These are phyloP conservation scores for Eospalax fontanierii DNA, from an alignment of 2,797 vertebrate species.

Conservation along the genomic window DNA sequence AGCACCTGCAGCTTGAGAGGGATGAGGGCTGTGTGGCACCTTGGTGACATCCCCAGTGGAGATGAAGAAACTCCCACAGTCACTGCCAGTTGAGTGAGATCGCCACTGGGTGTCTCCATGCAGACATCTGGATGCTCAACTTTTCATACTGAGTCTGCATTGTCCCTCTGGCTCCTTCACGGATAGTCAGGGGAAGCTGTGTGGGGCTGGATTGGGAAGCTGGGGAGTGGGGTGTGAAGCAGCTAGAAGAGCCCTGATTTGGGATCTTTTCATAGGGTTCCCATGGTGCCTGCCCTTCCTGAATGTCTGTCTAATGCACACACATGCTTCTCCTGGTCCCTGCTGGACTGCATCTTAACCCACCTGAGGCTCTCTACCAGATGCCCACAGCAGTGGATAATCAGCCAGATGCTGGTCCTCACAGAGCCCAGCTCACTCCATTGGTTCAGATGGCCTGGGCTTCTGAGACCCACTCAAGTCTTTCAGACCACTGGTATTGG, in stretches of 20 bases:
- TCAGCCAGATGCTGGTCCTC: background rate
- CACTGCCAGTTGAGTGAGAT: background rate
- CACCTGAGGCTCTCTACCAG: background rate
- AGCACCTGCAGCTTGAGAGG: background rate
- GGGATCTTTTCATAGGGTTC: background rate
- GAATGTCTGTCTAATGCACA: fast-evolving
- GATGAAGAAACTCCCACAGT: background rate
- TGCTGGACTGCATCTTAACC: background rate
- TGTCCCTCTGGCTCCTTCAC: background rate
- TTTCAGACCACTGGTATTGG: background rate
- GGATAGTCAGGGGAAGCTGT: background rate
- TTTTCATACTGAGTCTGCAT: background rate
- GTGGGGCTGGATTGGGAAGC: background rate
- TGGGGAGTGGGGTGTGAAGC: background rate
- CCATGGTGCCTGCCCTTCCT: background rate
- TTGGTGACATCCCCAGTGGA: background rate
- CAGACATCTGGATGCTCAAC: background rate
- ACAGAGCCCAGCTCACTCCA: background rate
- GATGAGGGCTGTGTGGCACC: background rate
- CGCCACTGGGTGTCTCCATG: background rate
- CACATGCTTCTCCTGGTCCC: too few species aligned
- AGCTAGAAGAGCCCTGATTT: background rate
- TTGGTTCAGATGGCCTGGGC: background rate
- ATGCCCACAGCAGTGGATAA: fast-evolving
- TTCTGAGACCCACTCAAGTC: background rate